Evolutionary conservation across 2,113 vertebrate genomes (phyloP).

Genomic region (Rhinoptilus africanus): DNA sequence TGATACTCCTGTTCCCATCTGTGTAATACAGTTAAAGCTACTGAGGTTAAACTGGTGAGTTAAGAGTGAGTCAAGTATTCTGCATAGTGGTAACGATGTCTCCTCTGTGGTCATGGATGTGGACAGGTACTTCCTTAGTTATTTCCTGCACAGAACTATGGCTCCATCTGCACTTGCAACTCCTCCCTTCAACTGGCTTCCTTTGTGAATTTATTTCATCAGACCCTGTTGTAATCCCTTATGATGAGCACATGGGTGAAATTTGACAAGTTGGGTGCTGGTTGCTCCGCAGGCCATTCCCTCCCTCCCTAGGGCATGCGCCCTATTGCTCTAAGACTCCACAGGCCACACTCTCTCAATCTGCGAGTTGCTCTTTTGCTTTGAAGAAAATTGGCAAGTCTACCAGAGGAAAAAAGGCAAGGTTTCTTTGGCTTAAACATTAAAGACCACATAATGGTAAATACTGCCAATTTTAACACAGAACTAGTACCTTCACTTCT

Average conservation of each 20-base stretch:
- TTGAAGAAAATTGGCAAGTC: background rate
- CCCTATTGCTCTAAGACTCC: background rate
- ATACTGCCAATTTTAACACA: constrained; percentile 33
- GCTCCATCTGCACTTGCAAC: background rate
- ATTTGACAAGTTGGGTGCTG: background rate
- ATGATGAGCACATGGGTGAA: background rate
- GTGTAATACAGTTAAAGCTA: background rate
- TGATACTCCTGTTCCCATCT: background rate
- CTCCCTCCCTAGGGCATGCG: background rate
- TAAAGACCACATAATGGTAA: constrained; percentile 36
- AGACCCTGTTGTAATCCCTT: background rate
- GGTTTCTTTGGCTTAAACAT: background rate
- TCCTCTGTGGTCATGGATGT: background rate
- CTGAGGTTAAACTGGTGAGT: background rate
- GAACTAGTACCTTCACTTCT: background rate
- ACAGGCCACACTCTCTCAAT: background rate
- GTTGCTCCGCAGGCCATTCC: rapidly evolving
- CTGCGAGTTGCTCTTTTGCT: background rate
- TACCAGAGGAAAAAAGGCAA: background rate
- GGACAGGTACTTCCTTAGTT: background rate
- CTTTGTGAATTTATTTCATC: background rate
- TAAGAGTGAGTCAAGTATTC: background rate
- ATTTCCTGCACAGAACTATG: background rate
- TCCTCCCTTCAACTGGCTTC: background rate
- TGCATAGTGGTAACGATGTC: background rate